Conservation (phyloP, 23 tunicate genomes). For the Corella eumyota region DNA sequence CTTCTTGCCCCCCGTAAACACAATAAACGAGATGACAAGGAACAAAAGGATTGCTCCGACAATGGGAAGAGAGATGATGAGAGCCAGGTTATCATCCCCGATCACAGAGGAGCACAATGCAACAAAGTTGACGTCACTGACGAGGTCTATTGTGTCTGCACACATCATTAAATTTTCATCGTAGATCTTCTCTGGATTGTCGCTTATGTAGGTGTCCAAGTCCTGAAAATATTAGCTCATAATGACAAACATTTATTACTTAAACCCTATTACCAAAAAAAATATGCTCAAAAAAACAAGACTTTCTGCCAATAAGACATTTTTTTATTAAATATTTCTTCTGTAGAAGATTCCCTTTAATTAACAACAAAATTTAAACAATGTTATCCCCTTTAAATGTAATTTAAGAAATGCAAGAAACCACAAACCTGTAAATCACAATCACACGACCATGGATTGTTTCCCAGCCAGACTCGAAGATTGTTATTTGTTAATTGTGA, state of each 20-base stretch:
- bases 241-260: too few species aligned
- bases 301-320: too few species aligned
- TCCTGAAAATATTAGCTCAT: conserved; percentile 12
- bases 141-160: conserved; percentile 4
- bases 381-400: too few species aligned
- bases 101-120: conserved; percentile 2
- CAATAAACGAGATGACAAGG: not conserved
- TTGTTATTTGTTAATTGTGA: conserved; percentile 8
- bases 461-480: conserved; percentile 32
- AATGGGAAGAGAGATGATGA: conserved; percentile 26
- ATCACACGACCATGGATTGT: conserved; percentile 73
- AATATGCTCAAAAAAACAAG: too few species aligned
- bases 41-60: conserved; percentile 31
- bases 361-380: too few species aligned
- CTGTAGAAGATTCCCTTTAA: too few species aligned
- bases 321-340: too few species aligned
- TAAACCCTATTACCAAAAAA: too few species aligned
- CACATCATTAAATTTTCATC: conserved; percentile 7
- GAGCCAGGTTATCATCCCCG: conserved; percentile 13
- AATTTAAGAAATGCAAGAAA: not conserved
- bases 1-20: conserved; percentile 1
- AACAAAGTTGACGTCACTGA: conserved; percentile 7
- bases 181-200: conserved; percentile 1
- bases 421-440: conserved; percentile 32
- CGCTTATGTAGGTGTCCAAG: conserved; percentile 2